phyloP scores from a whole-genome alignment of 2,888 invertebrate species.

The Nymphalis c-album region DNA sequence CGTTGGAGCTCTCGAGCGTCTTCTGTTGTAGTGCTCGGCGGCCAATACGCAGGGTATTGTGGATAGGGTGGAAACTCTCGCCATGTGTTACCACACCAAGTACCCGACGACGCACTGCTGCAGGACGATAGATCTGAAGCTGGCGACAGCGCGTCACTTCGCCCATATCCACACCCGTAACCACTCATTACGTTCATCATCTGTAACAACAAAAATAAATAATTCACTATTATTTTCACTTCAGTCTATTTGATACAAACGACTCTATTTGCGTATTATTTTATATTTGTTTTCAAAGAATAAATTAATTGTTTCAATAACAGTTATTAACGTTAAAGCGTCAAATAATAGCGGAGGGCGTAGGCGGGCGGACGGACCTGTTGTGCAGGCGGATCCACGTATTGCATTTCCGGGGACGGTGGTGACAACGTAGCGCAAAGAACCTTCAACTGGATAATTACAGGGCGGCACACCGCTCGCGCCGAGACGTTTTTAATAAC shows the following conservation, averaged over 20 bases:
- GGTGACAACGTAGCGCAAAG: constrained; percentile 72
- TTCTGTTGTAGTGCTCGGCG: constrained; percentile 68
- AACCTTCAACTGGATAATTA: constrained; percentile 79
- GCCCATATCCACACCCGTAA: constrained; percentile 72
- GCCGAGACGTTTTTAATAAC: constrained; percentile 83
- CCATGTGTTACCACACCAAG: constrained; percentile 69
- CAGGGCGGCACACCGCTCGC: constrained; percentile 81
- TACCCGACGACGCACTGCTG: constrained; percentile 71
- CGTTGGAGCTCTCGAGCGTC: constrained; percentile 83
- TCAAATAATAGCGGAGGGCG: constrained; percentile 50
- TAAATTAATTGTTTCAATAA: constrained; percentile 7
- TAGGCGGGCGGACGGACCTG: constrained; percentile 76
- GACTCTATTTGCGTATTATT: not conserved
- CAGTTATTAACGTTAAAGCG: constrained; percentile 42
- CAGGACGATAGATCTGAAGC: constrained; percentile 71
- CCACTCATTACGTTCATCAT: constrained; percentile 75
- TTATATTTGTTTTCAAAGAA: not conserved
- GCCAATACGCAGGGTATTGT: constrained; percentile 74
- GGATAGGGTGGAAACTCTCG: constrained; percentile 71
- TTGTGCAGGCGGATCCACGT: constrained; percentile 79
- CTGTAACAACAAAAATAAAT: constrained; percentile 51
- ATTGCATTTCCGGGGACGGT: constrained; percentile 76
- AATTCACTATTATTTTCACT: constrained; percentile 4
- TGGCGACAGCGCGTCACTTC: constrained; percentile 78
- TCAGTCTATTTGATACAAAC: not conserved